Evolutionary conservation across 2,113 vertebrate species (phyloP), one percentile per base, ranked within the genome.

Genomic region (Acrocephalus arundinaceus): DNA sequence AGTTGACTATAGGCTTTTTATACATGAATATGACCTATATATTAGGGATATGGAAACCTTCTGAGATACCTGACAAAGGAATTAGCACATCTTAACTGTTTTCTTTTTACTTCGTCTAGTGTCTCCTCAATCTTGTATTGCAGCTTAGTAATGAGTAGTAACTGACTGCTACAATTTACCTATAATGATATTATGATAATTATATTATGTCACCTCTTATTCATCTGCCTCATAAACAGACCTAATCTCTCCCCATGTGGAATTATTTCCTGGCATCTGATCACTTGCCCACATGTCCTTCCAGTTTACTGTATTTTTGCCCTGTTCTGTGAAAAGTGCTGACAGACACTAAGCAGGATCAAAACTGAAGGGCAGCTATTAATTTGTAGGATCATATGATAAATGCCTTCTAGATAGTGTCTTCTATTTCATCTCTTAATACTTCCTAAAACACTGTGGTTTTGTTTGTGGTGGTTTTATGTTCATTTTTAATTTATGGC

Each of bases 351-450:
- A 82, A 82, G 74, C 35, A 76, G 65, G 43, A 93, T 76, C 51
- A 93, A 81, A 93, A 93, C 28, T 27, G 72, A 95, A 83, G 39
- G 27, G 12, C 41, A 54, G 11, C 31, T 88, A 88, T 86, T 71
- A 89, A 92, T 93, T 89, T 92, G 65, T 63, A 74, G 79, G 24
- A 71, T 46, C 37, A 41, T 73, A 93, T 58, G 77, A 95, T 83
- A 79, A 85, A 88, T 77, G 70, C 31, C 43, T 33, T 58, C 49
- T 62, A 48, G 49, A 57, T 76, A 82, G 27, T 79, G 46, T 54
- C 71, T 82, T 89, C 74, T 72, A 15, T 78, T 74, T 37, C 43
- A 57, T 72, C 45, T 82, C 23, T 72, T 73, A 85, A 61, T 66
- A 79, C 46, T 70, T 87, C 54, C 46, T 62, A 73, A 88, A 85